Conservation (phyloP, 2,888 invertebrate species). For the Leptopterna dolabrata region DNA sequence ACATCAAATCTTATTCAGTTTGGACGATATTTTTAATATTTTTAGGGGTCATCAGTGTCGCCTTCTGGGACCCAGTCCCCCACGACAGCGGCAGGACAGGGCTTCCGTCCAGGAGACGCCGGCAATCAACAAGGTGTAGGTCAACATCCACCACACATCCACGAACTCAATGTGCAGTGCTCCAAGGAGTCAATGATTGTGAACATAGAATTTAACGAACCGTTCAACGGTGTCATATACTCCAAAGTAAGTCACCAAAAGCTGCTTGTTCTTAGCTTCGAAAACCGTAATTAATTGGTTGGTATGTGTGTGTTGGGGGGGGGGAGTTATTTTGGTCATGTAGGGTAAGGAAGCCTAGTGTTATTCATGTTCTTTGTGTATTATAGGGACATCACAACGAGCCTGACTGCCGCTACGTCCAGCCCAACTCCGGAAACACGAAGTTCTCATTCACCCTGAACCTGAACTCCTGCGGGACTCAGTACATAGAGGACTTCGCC, state of each 20-base stretch:
- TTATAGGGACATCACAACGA: slow-evolving; percentile 74
- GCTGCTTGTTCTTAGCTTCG: no score
- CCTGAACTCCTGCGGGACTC: slow-evolving; percentile 81
- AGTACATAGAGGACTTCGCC: slow-evolving; percentile 82
- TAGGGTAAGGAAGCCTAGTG: no score
- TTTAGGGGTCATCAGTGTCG: neutral
- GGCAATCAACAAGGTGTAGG: slow-evolving; percentile 39
- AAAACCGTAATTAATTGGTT: no score
- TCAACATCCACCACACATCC: slow-evolving; percentile 80
- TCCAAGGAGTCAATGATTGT: slow-evolving; percentile 87
- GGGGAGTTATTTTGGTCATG: no score
- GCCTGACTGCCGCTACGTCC: slow-evolving; percentile 79
- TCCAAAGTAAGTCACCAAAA: slow-evolving; percentile 71
- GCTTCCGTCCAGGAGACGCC: neutral
- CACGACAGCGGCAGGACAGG: neutral
- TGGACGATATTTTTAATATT: neutral
- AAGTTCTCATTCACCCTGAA: slow-evolving; percentile 81
- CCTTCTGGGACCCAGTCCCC: neutral
- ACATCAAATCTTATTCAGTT: no score
- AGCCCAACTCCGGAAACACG: slow-evolving; percentile 76
- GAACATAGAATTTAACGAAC: slow-evolving; percentile 80
- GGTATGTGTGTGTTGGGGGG: no score
- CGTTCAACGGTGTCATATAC: slow-evolving; percentile 82
- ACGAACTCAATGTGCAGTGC: slow-evolving; percentile 80
- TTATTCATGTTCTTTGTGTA: no score